phyloP scores from a whole-genome alignment of 2,797 vertebrate genomes.

The Poecile montanus region DNA sequence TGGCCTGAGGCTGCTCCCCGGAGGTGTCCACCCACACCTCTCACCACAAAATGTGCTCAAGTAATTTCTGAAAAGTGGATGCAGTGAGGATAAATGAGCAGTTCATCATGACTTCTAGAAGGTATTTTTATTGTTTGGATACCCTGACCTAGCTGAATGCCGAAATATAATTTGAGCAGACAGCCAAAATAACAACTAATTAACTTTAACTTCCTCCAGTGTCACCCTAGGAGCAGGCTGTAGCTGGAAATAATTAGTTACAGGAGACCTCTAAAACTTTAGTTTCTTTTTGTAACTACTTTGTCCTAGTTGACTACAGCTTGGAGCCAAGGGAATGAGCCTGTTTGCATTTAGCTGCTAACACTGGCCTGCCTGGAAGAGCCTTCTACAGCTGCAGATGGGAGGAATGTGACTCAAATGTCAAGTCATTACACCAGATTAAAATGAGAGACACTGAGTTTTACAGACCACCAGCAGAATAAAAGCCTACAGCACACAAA shows the following conservation, averaged over 20 bases:
- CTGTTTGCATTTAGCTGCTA: background rate
- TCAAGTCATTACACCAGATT: background rate
- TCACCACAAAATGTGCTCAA: background rate
- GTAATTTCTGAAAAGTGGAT: background rate
- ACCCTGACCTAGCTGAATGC: background rate
- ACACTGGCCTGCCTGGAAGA: background rate
- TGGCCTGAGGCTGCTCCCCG: background rate
- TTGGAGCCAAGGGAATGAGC: background rate
- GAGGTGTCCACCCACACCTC: background rate
- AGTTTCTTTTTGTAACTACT: background rate
- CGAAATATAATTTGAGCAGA: background rate
- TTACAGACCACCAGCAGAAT: background rate
- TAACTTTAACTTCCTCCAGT: background rate
- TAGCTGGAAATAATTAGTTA: background rate
- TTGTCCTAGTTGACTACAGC: background rate
- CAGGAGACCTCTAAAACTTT: background rate
- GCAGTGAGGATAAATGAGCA: background rate
- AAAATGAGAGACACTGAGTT: background rate
- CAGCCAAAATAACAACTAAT: background rate
- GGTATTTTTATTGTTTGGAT: background rate
- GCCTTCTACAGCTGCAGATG: accelerated
- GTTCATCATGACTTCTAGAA: background rate
- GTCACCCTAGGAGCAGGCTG: background rate
- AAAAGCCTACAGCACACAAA: background rate
- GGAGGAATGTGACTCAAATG: background rate